phyloP scores from a whole-genome alignment of 2,888 invertebrate species.

The Drosophila tripunctata region DNA sequence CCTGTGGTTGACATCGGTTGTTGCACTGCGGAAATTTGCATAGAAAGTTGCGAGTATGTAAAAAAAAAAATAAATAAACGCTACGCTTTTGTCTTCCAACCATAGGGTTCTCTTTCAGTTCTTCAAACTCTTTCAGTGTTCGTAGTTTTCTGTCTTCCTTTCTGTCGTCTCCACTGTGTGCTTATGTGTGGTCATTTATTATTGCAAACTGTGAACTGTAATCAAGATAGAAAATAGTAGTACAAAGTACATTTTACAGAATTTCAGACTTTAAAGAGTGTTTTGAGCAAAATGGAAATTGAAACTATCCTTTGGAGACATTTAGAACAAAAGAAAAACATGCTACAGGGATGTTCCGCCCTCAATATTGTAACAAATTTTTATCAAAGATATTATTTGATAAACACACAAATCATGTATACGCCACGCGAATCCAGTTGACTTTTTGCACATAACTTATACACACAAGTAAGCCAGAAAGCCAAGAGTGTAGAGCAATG shows the following conservation, averaged over 20 bases:
- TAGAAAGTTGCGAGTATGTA: constrained; percentile 14
- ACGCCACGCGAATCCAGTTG: background rate
- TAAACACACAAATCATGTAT: constrained; percentile 11
- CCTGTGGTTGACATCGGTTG: constrained; percentile 29
- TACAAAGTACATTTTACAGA: background rate
- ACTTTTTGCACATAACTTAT: constrained; percentile 21
- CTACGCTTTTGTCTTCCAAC: constrained; percentile 26
- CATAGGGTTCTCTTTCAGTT: background rate
- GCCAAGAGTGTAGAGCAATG: constrained; percentile 24
- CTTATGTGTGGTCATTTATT: constrained; percentile 37
- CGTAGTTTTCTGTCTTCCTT: background rate
- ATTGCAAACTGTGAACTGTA: constrained; percentile 5
- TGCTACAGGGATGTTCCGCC: too few species aligned
- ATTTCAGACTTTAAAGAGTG: too few species aligned
- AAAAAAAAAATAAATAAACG: constrained; percentile 36
- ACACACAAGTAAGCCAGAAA: background rate
- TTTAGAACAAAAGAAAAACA: too few species aligned
- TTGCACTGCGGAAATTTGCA: constrained; percentile 64
- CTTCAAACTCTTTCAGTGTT: background rate
- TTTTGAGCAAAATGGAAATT: too few species aligned
- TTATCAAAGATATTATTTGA: background rate
- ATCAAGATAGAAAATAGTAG: background rate
- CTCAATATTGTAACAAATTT: background rate
- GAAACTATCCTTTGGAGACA: too few species aligned
- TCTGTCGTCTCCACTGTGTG: background rate